Percentiles rank a stretch among this genome's conserved stretches.
Conservation (phyloP, 2,113 vertebrate genomes). For the Arvicanthis niloticus region DNA sequence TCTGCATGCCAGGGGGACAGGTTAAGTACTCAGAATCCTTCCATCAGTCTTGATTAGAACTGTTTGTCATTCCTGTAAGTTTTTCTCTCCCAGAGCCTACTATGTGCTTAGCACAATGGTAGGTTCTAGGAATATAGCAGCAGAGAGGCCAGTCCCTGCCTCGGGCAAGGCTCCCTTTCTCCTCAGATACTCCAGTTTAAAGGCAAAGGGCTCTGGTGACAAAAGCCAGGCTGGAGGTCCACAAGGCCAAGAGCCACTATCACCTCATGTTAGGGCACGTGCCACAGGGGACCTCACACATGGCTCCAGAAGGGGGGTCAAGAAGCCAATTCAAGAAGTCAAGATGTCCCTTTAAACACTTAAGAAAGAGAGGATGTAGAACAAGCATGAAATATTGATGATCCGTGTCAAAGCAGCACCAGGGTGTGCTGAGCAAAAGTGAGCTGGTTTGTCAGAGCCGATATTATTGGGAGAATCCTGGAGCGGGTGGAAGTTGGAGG, state of each 20-base stretch:
- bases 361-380: neutral
- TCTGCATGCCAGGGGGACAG: neutral
- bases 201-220: neutral
- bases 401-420: conserved; percentile 22
- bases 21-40: neutral
- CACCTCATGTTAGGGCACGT: neutral
- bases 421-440: neutral
- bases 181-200: neutral
- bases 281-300: neutral
- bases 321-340: neutral
- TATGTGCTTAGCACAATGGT: neutral
- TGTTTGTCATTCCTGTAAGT: neutral
- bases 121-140: neutral
- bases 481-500: rapidly evolving
- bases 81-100: neutral
- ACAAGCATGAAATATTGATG: conserved; percentile 4
- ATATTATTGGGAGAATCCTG: neutral
- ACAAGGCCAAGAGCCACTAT: neutral
- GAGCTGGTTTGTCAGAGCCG: neutral
- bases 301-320: neutral
- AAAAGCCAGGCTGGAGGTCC: neutral
- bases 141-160: neutral
- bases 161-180: neutral
- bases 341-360: neutral
- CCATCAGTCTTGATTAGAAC: neutral